Evolutionary conservation across 2,888 invertebrate genomes (phyloP).

Genomic region (Campoletis raptor): DNA sequence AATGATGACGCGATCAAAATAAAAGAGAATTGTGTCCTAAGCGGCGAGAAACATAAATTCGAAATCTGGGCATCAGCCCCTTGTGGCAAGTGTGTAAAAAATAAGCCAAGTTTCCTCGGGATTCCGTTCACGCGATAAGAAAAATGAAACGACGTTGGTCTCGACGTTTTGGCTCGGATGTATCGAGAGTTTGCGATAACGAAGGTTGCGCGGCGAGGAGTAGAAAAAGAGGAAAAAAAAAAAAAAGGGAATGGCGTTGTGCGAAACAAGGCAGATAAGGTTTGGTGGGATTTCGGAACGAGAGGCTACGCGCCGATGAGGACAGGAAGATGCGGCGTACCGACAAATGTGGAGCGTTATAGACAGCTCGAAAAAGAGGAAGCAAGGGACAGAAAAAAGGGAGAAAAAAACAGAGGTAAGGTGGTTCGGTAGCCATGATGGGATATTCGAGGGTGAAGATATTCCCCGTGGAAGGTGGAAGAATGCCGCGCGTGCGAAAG

Average conservation of each 20-base stretch:
- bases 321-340: conserved; percentile 23
- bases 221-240: not conserved
- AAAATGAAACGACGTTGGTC: conserved; percentile 32
- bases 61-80: conserved; percentile 6
- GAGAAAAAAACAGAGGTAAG: conserved; percentile 4
- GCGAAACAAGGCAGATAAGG: conserved; percentile 66
- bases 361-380: not conserved
- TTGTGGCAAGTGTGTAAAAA: conserved; percentile 31
- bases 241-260: conserved; percentile 46
- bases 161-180: conserved; percentile 53
- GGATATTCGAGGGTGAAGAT: conserved; percentile 62
- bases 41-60: not conserved
- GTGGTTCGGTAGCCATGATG: conserved; percentile 13
- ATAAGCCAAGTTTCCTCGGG: conserved; percentile 32
- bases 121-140: conserved; percentile 55
- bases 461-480: conserved; percentile 63
- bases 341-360: conserved; percentile 19
- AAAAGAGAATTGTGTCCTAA: not conserved
- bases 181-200: conserved; percentile 67
- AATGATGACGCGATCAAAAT: not conserved
- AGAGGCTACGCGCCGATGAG: conserved; percentile 25
- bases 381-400: not conserved
- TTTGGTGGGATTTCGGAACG: conserved; percentile 13
- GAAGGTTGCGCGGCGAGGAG: conserved; percentile 47
- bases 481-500: conserved; percentile 67